Evolutionary conservation across 2,797 vertebrate genomes (phyloP).

Genomic region (Sternotherus odoratus): DNA sequence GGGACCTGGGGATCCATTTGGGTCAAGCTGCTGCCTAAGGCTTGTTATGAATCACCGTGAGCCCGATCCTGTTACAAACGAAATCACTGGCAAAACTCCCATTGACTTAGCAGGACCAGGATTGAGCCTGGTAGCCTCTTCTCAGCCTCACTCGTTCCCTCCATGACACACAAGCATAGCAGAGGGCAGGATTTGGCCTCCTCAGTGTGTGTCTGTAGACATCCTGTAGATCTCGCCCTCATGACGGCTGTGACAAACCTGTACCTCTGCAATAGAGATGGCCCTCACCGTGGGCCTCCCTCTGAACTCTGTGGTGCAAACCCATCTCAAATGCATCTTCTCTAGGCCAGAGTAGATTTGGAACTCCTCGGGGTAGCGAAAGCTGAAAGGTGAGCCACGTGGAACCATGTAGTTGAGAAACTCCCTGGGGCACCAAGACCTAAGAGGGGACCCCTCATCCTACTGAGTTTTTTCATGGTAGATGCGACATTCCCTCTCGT

Average conservation of each 20-base stretch:
- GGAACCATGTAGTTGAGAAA: background rate
- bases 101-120: too few relatives aligned
- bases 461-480: background rate
- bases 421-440: background rate
- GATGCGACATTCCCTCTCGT: background rate
- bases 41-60: fast-evolving
- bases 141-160: background rate
- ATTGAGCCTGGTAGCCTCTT: background rate
- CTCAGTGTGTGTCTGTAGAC: background rate
- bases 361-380: background rate
- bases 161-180: background rate
- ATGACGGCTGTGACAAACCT: background rate
- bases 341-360: background rate
- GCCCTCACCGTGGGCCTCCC: fast-evolving
- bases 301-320: background rate
- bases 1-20: background rate
- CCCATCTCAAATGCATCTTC: background rate
- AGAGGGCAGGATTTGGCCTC: background rate
- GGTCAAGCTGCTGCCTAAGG: background rate
- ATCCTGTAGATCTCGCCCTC: background rate
- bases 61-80: fast-evolving
- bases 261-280: background rate
- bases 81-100: background rate
- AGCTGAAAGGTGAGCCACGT: background rate
- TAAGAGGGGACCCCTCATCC: background rate